A percentile compares a stretch with the other conserved stretches of the same genome.
Conservation (phyloP, 2,888 invertebrate genomes). For the Pammene fasciana region DNA sequence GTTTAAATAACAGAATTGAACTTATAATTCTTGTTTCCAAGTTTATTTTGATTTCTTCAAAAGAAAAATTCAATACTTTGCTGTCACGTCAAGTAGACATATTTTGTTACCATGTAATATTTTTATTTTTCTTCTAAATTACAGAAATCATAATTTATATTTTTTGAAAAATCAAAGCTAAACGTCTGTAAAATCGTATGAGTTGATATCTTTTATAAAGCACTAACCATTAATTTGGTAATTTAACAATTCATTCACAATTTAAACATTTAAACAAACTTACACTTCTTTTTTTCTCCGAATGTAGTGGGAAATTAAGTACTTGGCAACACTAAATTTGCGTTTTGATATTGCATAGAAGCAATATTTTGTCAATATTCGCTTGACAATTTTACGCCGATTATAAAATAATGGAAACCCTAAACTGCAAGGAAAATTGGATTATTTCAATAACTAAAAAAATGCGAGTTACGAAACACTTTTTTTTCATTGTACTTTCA, state of each 20-base stretch:
- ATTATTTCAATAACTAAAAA: no score
- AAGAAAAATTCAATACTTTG: conserved; percentile 42
- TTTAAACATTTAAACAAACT: not conserved
- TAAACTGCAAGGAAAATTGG: no score
- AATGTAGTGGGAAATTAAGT: not conserved
- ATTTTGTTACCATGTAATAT: conserved; percentile 7
- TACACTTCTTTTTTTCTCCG: not conserved
- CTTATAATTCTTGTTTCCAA: conserved; percentile 29
- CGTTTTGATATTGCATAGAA: conserved; percentile 29
- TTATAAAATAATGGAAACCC: no score
- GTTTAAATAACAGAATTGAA: conserved; percentile 11
- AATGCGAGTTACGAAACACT: no score
- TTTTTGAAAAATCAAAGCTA: no score
- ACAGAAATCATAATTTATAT: no score
- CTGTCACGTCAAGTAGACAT: conserved; percentile 39
- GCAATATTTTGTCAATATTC: not conserved
- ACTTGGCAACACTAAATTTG: conserved; percentile 12
- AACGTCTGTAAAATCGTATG: no score
- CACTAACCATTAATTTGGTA: no score
- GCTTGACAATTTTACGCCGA: no score
- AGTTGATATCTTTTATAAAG: no score
- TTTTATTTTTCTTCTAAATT: not conserved
- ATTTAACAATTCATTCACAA: no score
- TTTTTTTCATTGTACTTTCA: not conserved
- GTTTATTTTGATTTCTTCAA: conserved; percentile 43